A percentile compares a stretch with the other conserved stretches of the same genome.
Conservation (phyloP, 1,140 invertebrate species). For the Drosophila ambigua region DNA sequence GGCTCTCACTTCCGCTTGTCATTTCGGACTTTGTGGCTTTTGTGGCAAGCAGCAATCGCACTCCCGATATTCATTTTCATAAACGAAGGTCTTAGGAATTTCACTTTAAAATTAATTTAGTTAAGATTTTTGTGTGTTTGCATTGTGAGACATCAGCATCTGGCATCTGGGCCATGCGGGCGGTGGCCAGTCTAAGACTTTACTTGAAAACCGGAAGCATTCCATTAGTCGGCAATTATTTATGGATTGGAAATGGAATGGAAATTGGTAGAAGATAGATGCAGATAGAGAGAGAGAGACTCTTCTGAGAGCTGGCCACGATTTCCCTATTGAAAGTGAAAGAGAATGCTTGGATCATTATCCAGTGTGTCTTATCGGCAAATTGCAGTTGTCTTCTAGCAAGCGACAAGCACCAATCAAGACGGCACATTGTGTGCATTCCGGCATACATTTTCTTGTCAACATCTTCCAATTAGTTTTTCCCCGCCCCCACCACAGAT, state of each 20-base stretch:
- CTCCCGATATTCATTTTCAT: constrained; percentile 68
- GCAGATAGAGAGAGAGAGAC: neutral
- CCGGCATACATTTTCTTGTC: constrained; percentile 55
- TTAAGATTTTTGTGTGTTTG: constrained; percentile 65
- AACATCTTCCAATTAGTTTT: constrained; percentile 71
- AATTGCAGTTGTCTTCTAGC: constrained; percentile 55
- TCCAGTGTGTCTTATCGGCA: constrained; percentile 66
- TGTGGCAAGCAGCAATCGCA: constrained; percentile 37
- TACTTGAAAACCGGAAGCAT: constrained; percentile 53
- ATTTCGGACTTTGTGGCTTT: constrained; percentile 69
- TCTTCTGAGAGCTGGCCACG: too few species aligned
- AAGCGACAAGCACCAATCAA: constrained; percentile 68
- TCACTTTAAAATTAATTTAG: constrained; percentile 74
- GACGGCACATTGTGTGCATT: constrained; percentile 66
- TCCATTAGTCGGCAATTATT: constrained; percentile 61
- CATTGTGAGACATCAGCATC: constrained; percentile 43
- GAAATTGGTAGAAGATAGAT: neutral
- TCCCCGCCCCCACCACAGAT: neutral
- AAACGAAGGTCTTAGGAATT: constrained; percentile 64
- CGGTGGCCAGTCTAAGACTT: constrained; percentile 34
- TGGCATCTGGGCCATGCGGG: constrained; percentile 44
- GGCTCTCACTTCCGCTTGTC: constrained; percentile 69
- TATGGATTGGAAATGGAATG: constrained; percentile 29
- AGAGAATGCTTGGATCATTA: too few species aligned
- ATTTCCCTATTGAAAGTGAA: too few species aligned